Evolutionary conservation across 2,888 invertebrate genomes (phyloP), one percentile per base, ranked within the genome.

Genomic region (Apamea crenata): DNA sequence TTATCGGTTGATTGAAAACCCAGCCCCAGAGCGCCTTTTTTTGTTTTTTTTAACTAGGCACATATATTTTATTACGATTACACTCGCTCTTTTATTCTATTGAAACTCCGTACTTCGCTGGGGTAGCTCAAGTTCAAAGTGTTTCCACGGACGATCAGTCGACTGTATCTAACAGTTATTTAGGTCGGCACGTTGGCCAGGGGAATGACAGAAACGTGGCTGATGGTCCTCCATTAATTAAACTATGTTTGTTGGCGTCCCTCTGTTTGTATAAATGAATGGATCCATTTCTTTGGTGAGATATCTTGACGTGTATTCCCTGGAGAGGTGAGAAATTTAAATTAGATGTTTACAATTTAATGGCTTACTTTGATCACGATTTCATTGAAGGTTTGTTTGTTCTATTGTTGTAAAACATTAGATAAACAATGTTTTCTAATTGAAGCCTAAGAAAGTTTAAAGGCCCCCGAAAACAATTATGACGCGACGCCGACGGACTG

Each of bases 181-280:
- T 78, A 70, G 63, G 81, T 78, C 32, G 65, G 82, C 76, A 75
- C 76, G 73, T 82, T 80, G 73, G 72, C 50, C 74, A 73, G 53
- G 77, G 85, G 67, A 83, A 73, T 78, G 77, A 70, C 61, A 76
- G 68, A 72, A 70, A 74, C 66, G 53, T 72, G 63, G 70, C 47
- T 32, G 83, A 74, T 68, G n/a, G 61, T 72, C 68, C 77, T 50
- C 69, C 29, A 89, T 87, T 81, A 84, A 87, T 89, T 89, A 87
- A 86, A 78, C 81, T 81, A 53, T 70, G 66, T 78, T 50, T 59
- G 71, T 82, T 69, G 63, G 66, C 47, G 36, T 59, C 29, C 8
- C 67, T 59, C 25, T 80, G 56, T 89, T 84, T 65, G 66, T 61
- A 77, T 78, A 75, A 78, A 83, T 81, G 69, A 80, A 88, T 83